Percentiles rank a stretch among this genome's conserved stretches.
These are phyloP conservation scores for Agriopis aurantiaria DNA, from an alignment of 2,888 invertebrate species.

Conservation along the genomic window DNA sequence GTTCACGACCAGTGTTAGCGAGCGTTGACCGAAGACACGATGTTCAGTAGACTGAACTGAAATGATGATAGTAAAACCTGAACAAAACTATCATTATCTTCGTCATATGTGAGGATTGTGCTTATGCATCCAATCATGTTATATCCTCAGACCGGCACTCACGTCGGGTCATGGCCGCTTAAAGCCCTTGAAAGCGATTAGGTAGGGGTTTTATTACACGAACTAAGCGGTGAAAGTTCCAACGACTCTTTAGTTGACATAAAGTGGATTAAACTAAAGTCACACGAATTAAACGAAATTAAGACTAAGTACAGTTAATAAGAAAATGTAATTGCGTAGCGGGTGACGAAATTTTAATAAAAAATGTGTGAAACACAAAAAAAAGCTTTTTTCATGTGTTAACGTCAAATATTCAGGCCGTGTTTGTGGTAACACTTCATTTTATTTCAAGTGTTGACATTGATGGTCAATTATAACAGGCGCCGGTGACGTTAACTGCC, in stretches of 20 bases:
- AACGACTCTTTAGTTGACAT: slow-evolving; percentile 56
- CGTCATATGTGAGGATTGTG: slow-evolving; percentile 51
- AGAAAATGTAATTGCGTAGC: slow-evolving; percentile 35
- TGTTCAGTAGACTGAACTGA: slow-evolving; percentile 54
- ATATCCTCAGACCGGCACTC: slow-evolving; percentile 65
- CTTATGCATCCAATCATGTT: slow-evolving; percentile 67
- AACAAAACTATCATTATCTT: slow-evolving; percentile 47
- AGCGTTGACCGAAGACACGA: slow-evolving; percentile 38
- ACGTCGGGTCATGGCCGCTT: slow-evolving; percentile 84
- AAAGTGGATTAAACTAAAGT: slow-evolving; percentile 50
- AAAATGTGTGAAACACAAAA: slow-evolving; percentile 21
- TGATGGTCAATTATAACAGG: slow-evolving; percentile 40
- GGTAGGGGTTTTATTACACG: slow-evolving; percentile 69
- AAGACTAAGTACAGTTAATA: slow-evolving; percentile 44
- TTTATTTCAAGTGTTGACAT: slow-evolving; percentile 40
- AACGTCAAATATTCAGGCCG: slow-evolving; percentile 31
- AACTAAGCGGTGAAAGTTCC: slow-evolving; percentile 68
- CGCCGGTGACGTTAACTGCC: slow-evolving; percentile 49
- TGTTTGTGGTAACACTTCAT: slow-evolving; percentile 41
- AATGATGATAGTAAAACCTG: slow-evolving; percentile 52
- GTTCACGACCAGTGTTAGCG: slow-evolving; percentile 18
- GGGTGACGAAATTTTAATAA: slow-evolving; percentile 27
- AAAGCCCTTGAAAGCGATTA: slow-evolving; percentile 83
- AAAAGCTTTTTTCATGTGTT: slow-evolving; percentile 29
- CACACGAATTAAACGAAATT: slow-evolving; percentile 54